These are phyloP conservation scores for Parauchenoglanis ngamensis DNA, from an alignment of 2,797 vertebrate genomes.

Conservation along the genomic window DNA sequence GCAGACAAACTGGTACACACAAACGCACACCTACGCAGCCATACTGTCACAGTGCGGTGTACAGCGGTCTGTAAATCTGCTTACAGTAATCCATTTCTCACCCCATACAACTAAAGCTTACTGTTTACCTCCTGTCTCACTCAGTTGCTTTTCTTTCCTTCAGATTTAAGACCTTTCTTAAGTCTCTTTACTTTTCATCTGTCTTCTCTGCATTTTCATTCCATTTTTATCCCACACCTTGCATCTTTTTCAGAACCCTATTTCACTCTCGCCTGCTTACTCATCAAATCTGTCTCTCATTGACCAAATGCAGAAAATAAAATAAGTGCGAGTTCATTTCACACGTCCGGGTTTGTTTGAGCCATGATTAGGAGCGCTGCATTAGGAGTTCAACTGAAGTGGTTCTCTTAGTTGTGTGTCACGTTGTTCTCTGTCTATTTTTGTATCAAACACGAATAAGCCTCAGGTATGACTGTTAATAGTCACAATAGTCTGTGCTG, in stretches of 20 bases:
- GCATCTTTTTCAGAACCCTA: too few relatives aligned
- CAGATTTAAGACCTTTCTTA: neutral
- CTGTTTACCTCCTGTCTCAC: constrained; percentile 6
- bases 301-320: neutral
- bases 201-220: neutral
- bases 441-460: neutral
- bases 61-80: constrained; percentile 35
- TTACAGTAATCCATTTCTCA: constrained; percentile 40
- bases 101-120: neutral
- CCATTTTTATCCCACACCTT: neutral
- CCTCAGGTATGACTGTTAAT: neutral
- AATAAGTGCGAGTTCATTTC: neutral
- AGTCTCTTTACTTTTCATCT: neutral
- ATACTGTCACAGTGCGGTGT: constrained; percentile 17
- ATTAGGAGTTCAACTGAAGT: neutral
- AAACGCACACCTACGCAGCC: neutral
- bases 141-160: neutral
- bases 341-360: neutral
- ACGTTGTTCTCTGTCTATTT: neutral
- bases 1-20: neutral
- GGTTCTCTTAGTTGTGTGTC: neutral
- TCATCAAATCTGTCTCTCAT: neutral
- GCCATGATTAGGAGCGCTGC: neutral
- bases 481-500: neutral
- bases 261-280: neutral